Evolutionary conservation across 2,113 vertebrate species (phyloP).

Genomic region (Speoplatyrhinus poulsoni): DNA sequence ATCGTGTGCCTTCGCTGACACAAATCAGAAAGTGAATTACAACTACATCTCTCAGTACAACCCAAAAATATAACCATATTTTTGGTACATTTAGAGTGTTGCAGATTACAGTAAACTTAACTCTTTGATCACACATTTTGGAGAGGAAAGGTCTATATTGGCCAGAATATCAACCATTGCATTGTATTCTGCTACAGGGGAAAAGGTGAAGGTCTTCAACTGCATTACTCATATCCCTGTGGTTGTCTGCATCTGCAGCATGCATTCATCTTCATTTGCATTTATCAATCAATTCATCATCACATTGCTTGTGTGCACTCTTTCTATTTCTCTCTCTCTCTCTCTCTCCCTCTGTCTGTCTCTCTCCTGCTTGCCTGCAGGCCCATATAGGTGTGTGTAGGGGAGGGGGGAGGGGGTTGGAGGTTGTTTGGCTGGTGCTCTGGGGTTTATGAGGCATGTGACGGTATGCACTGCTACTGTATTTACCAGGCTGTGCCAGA

Average conservation of each 20-base stretch:
- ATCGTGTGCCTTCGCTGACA: no score
- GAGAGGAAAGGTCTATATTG: no score
- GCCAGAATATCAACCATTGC: conserved; percentile 43
- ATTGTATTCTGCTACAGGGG: conserved; percentile 37
- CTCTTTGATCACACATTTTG: no score
- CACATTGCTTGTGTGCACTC: conserved; percentile 11
- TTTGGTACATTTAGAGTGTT: no score
- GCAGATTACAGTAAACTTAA: no score
- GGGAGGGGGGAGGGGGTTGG: conserved; percentile 12
- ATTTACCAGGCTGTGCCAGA: conserved; percentile 43
- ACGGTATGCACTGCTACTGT: conserved; percentile 58
- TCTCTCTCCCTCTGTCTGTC: not conserved
- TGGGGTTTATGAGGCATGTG: conserved; percentile 70
- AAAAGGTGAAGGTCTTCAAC: conserved; percentile 42
- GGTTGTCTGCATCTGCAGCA: conserved; percentile 65
- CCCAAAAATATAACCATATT: no score
- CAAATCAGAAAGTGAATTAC: no score
- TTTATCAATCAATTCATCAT: conserved; percentile 74
- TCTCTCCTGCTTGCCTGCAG: conserved; percentile 17
- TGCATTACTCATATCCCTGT: conserved; percentile 55
- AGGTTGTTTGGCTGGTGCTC: conserved; percentile 54
- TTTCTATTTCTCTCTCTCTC: not conserved
- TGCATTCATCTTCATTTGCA: conserved; percentile 71
- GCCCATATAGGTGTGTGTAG: no score
- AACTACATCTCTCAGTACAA: no score